Conservation (phyloP, 2,113 vertebrate genomes). For the Kryptolebias marmoratus region DNA sequence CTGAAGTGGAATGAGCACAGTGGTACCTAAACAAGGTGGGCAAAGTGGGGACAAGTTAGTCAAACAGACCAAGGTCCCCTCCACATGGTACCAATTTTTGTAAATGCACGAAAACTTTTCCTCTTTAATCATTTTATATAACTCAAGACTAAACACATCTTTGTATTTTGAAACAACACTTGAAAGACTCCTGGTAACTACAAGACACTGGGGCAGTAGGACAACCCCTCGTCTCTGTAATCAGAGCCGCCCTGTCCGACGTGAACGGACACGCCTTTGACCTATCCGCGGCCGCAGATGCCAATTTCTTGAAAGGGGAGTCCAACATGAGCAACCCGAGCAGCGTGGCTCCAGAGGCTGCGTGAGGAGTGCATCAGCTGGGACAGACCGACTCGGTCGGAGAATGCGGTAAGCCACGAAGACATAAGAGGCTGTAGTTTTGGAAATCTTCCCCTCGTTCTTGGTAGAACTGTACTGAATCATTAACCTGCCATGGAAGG, state of each 20-base stretch:
- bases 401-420: slow-evolving; percentile 28
- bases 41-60: slow-evolving; percentile 16
- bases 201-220: slow-evolving; percentile 65
- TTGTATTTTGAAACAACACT: not conserved
- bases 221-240: slow-evolving; percentile 57
- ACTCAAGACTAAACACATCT: no score
- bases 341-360: slow-evolving; percentile 9
- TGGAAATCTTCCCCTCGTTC: not conserved
- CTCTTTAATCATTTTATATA: no score
- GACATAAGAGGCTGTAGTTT: not conserved
- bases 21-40: slow-evolving; percentile 20
- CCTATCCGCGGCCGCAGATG: slow-evolving; percentile 33
- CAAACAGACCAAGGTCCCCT: no score
- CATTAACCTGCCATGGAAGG: slow-evolving; percentile 6
- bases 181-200: slow-evolving; percentile 24
- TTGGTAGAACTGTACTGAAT: slow-evolving; percentile 1
- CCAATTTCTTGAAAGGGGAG: slow-evolving; percentile 54
- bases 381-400: slow-evolving; percentile 10
- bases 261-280: slow-evolving; percentile 44
- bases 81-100: no score
- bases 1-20: slow-evolving; percentile 25
- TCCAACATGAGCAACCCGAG: slow-evolving; percentile 49
- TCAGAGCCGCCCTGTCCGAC: slow-evolving; percentile 41
- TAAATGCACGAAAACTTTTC: no score
- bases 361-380: slow-evolving; percentile 40